Evolutionary conservation across 2,797 vertebrate genomes (phyloP).

Genomic region (Leptatherina wallacei): DNA sequence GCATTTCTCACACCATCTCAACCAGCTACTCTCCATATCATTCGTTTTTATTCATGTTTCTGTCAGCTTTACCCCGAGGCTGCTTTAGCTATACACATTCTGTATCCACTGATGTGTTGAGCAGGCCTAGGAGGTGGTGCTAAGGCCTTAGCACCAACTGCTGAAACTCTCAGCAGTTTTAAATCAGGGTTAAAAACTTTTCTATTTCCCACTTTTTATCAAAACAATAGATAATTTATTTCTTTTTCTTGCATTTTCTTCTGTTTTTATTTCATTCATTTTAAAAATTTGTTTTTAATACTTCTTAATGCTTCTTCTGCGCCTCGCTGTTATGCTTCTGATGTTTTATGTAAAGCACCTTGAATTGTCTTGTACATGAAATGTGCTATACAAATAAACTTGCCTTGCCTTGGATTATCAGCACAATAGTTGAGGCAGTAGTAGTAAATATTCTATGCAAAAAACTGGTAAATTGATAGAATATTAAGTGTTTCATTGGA

Average conservation of each 20-base stretch:
- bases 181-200: no score
- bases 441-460: background rate
- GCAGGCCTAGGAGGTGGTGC: slow-evolving; percentile 12
- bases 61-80: slow-evolving; percentile 49
- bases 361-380: no score
- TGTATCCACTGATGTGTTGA: slow-evolving; percentile 56
- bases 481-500: background rate
- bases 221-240: no score
- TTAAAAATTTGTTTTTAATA: no score
- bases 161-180: no score
- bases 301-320: no score
- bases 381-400: no score
- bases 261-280: no score
- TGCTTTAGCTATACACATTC: slow-evolving; percentile 32
- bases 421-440: slow-evolving; percentile 13
- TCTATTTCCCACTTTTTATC: no score
- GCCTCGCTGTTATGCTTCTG: no score
- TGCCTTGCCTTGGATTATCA: slow-evolving; percentile 2
- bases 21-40: slow-evolving; percentile 55
- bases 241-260: no score
- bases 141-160: background rate
- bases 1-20: slow-evolving; percentile 46
- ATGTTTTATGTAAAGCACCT: no score
- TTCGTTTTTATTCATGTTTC: slow-evolving; percentile 55
- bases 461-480: background rate